These are phyloP conservation scores for Cyrtorhinus lividipennis DNA, from an alignment of 1,140 invertebrate genomes.

Conservation along the genomic window DNA sequence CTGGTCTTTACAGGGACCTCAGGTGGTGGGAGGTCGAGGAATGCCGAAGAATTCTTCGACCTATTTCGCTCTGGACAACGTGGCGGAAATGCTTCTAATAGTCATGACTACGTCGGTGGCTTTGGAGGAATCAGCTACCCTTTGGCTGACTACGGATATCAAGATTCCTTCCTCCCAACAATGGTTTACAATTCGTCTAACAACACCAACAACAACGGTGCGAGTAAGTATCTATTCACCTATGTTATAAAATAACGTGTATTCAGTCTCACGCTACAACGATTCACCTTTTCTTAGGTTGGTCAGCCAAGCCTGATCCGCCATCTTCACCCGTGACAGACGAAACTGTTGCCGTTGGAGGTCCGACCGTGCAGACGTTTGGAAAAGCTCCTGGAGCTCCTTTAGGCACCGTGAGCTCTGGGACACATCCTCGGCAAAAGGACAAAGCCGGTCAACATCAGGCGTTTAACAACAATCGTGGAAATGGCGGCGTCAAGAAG, in stretches of 20 bases:
- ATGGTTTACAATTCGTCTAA: background rate
- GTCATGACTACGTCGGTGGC: background rate
- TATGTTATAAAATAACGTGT: too few relatives aligned
- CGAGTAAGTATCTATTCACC: too few relatives aligned
- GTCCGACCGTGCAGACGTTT: background rate
- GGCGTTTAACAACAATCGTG: background rate
- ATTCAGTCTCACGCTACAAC: too few relatives aligned
- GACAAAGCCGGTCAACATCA: background rate
- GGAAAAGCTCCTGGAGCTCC: background rate
- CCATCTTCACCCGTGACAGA: background rate
- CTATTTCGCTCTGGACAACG: background rate
- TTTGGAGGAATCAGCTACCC: constrained; percentile 3
- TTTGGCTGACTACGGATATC: background rate
- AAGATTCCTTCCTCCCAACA: background rate
- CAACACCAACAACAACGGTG: background rate
- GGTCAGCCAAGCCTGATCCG: background rate
- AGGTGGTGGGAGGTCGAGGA: constrained; percentile 2
- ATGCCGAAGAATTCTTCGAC: constrained; percentile 3
- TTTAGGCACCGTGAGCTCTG: background rate
- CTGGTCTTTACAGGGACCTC: background rate
- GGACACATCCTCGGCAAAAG: background rate
- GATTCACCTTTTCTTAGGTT: too few relatives aligned
- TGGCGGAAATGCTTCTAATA: background rate
- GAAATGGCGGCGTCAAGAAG: background rate
- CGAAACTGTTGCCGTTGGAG: background rate